Conservation (phyloP, 2,113 vertebrate species). For the Synodontis membranacea region DNA sequence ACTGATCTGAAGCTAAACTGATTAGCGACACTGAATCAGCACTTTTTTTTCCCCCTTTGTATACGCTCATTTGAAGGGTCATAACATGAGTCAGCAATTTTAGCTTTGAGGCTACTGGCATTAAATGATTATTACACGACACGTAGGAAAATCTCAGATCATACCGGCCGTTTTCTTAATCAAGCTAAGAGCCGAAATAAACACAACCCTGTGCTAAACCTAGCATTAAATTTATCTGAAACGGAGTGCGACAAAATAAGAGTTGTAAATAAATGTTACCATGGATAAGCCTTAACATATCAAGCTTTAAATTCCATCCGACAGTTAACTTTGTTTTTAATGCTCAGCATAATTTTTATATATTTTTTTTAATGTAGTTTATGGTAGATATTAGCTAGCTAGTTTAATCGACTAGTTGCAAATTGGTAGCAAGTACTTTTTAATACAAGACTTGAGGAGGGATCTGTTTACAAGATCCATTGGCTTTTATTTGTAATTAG, state of each 20-base stretch:
- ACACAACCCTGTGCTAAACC: neutral
- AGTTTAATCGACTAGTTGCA: neutral
- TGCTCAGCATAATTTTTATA: neutral
- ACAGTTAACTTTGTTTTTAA: neutral
- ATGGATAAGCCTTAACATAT: neutral
- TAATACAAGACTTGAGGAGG: neutral
- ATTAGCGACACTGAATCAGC: neutral
- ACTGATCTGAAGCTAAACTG: neutral
- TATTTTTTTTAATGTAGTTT: neutral
- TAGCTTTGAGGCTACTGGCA: no score
- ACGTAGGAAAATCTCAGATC: neutral
- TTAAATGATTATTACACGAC: neutral
- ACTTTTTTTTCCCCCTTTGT: neutral
- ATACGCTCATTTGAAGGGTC: neutral
- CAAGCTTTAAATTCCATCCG: neutral
- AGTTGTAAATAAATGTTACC: neutral
- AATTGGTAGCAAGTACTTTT: neutral
- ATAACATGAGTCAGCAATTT: constrained; percentile 28
- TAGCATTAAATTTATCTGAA: neutral
- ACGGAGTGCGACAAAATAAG: neutral
- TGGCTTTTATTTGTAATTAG: constrained; percentile 5
- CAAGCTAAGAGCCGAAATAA: neutral
- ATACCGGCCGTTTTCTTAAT: neutral
- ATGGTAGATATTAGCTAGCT: neutral
- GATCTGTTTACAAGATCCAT: neutral